These are phyloP conservation scores for Reticulitermes lucifugus DNA, from an alignment of 2,888 invertebrate genomes.

Conservation along the genomic window DNA sequence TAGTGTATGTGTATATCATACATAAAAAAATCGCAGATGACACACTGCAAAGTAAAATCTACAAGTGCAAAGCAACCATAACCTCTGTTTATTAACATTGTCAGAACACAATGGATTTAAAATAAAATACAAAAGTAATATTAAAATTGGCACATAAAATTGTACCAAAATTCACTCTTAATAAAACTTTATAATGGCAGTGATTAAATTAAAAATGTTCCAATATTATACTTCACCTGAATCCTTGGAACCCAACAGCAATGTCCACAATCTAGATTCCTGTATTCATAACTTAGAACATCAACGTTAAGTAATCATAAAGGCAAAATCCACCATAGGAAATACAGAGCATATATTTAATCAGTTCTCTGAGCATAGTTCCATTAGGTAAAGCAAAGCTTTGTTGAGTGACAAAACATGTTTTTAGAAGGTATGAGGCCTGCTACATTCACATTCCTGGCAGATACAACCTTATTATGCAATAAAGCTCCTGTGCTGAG, in stretches of 20 bases:
- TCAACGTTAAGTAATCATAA: not conserved
- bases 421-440: no score
- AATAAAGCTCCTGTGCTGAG: no score
- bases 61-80: not conserved
- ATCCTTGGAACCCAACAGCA: not conserved
- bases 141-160: constrained; percentile 8
- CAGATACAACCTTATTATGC: no score
- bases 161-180: not conserved
- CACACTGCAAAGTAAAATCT: not conserved
- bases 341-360: no score
- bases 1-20: no score
- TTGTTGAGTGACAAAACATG: not conserved
- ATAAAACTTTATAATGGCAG: constrained; percentile 25
- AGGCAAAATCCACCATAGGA: constrained; percentile 17
- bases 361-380: not conserved
- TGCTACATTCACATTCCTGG: no score
- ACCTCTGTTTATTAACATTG: constrained; percentile 7
- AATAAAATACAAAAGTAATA: constrained; percentile 19
- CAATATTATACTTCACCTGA: not conserved
- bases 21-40: not conserved
- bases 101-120: constrained; percentile 10
- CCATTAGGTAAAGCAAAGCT: not conserved
- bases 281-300: not conserved
- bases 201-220: constrained; percentile 8
- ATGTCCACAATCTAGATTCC: not conserved